Evolutionary conservation across 2,113 vertebrate genomes (phyloP).

Genomic region (Dipodomys merriami): DNA sequence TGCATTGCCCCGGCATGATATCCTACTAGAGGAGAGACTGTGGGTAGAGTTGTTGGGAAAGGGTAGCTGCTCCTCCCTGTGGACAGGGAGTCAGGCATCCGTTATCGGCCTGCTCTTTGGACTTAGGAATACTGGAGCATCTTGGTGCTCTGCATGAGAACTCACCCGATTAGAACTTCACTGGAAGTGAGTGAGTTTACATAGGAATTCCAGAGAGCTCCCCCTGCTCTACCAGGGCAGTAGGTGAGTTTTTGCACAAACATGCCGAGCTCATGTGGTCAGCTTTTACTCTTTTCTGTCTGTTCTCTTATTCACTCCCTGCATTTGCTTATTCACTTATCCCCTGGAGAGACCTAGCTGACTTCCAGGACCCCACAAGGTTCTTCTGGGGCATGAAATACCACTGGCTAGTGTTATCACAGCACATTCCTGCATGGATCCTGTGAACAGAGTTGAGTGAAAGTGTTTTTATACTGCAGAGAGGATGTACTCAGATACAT

Average conservation of each 20-base stretch:
- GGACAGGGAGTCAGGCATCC: neutral
- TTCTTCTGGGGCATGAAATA: neutral
- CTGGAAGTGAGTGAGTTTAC: neutral
- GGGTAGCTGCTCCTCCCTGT: no score
- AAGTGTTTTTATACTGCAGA: neutral
- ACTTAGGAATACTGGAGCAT: no score
- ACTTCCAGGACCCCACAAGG: neutral
- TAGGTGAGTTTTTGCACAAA: no score
- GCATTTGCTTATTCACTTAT: neutral
- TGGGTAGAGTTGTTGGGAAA: neutral
- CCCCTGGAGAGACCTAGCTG: rapidly evolving
- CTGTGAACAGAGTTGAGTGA: neutral
- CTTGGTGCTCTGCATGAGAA: neutral
- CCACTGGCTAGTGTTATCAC: neutral
- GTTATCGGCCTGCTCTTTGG: neutral
- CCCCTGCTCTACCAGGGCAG: neutral
- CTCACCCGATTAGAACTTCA: no score
- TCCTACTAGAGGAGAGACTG: neutral
- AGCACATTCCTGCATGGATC: neutral
- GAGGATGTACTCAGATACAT: no score
- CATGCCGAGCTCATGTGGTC: no score
- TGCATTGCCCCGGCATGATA: no score
- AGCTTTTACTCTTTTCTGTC: rapidly evolving
- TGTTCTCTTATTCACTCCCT: neutral
- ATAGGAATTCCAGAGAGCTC: neutral